phyloP scores from a whole-genome alignment of 30 jellyfish, hydroid and myxozoan genomes.

The Thelohanellus kitauei region DNA sequence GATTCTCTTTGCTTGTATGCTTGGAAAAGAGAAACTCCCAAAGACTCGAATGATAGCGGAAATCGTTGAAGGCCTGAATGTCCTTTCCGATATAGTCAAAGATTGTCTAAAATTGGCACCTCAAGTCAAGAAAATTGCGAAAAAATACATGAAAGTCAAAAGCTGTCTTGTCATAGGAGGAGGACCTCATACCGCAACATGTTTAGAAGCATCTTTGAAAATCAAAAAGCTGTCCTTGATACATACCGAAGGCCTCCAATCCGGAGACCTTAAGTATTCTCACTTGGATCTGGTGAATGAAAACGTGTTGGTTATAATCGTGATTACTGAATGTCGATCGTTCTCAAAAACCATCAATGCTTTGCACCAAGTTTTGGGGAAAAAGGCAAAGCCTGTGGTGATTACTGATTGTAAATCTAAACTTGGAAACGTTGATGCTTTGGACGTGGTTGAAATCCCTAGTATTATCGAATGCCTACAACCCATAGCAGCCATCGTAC shows the following conservation, averaged over 20 bases:
- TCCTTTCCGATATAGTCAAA: constrained; percentile 31
- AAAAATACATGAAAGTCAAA: constrained; percentile 17
- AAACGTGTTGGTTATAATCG: constrained; percentile 95
- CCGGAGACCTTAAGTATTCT: constrained; percentile 94
- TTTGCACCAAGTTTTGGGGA: no score
- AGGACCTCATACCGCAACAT: constrained; percentile 69
- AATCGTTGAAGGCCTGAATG: constrained; percentile 24
- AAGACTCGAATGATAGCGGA: constrained; percentile 42
- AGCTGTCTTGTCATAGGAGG: constrained; percentile 65
- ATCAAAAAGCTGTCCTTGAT: constrained; percentile 81
- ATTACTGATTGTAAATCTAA: no score
- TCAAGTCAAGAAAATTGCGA: constrained; percentile 34
- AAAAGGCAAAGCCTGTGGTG: no score
- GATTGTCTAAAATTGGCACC: constrained; percentile 38
- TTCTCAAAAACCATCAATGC: no score
- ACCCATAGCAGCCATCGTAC: no score
- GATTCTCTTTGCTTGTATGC: constrained; percentile 63
- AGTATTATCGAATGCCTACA: no score
- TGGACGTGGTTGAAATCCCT: no score
- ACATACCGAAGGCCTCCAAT: constrained; percentile 91
- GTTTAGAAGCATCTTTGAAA: constrained; percentile 87
- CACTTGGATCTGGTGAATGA: constrained; percentile 82
- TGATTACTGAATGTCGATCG: constrained; percentile 52
- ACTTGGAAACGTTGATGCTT: no score
- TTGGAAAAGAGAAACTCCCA: constrained; percentile 76